Evolutionary conservation across 2,113 vertebrate species (phyloP).

Genomic region (Australoheros scitulus): DNA sequence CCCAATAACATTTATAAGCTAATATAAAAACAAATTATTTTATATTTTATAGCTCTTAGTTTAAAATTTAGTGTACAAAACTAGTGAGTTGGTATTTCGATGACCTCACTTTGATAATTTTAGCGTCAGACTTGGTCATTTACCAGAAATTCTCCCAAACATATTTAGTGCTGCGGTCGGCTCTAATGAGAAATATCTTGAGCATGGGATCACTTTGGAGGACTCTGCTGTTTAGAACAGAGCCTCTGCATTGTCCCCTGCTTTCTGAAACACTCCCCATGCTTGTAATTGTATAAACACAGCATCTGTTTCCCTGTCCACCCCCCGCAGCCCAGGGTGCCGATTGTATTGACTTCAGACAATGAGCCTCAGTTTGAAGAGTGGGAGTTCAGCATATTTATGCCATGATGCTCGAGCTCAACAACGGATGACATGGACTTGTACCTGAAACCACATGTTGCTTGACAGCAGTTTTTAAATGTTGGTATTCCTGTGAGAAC

Average conservation of each 20-base stretch:
- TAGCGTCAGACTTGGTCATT: constrained; percentile 34
- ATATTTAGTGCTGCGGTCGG: constrained; percentile 43
- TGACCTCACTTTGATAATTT: constrained; percentile 44
- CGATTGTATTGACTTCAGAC: constrained; percentile 63
- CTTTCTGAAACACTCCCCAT: constrained; percentile 60
- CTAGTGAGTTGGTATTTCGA: background rate
- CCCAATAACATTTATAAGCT: background rate
- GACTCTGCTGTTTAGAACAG: constrained; percentile 64
- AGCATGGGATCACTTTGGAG: constrained; percentile 65
- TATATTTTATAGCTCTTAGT: background rate
- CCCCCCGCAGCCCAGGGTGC: constrained; percentile 59
- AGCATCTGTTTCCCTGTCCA: constrained; percentile 69
- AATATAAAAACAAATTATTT: background rate
- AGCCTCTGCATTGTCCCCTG: constrained; percentile 72
- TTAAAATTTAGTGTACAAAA: background rate
- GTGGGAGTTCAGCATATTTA: constrained; percentile 70
- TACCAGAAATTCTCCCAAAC: constrained; percentile 36
- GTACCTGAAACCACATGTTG: constrained; percentile 62
- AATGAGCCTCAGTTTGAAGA: constrained; percentile 68
- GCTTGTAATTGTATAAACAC: constrained; percentile 81
- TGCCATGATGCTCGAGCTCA: constrained; percentile 67
- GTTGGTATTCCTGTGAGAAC: background rate
- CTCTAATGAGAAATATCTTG: constrained; percentile 75
- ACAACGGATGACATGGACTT: constrained; percentile 40
- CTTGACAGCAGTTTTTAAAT: constrained; percentile 7